Conservation (phyloP, 2,888 invertebrate genomes). For the Leptinotarsa juncta region DNA sequence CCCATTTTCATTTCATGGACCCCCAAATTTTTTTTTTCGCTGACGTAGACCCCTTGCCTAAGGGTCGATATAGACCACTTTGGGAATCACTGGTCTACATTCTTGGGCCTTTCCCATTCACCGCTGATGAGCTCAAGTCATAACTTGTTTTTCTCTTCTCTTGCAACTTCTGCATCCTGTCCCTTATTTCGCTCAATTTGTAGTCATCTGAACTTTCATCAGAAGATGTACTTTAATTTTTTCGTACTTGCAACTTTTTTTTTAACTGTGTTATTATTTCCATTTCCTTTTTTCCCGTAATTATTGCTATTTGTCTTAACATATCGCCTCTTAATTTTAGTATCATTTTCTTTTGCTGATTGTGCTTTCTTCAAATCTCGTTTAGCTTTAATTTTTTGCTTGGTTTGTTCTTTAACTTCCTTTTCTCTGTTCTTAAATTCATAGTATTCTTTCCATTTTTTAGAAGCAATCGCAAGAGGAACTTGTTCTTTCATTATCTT, state of each 20-base stretch:
- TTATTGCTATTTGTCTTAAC: constrained; percentile 10
- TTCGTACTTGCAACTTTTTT: neutral
- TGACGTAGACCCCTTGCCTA: too few relatives aligned
- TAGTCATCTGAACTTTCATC: constrained; percentile 18
- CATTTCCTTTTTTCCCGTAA: neutral
- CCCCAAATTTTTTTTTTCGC: too few relatives aligned
- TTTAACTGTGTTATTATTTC: neutral
- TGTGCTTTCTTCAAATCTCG: constrained; percentile 22
- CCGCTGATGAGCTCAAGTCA: constrained; percentile 21
- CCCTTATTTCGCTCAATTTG: constrained; percentile 16
- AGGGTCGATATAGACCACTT: too few relatives aligned
- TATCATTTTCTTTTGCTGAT: constrained; percentile 5
- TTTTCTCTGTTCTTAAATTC: constrained; percentile 19
- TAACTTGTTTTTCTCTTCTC: constrained; percentile 12
- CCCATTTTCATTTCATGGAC: too few relatives aligned
- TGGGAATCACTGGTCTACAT: too few relatives aligned
- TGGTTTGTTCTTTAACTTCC: constrained; percentile 8
- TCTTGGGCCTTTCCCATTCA: too few relatives aligned
- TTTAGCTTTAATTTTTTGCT: constrained; percentile 11
- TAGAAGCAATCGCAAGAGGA: constrained; percentile 15
- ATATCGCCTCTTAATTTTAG: constrained; percentile 1
- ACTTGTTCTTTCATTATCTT: constrained; percentile 24
- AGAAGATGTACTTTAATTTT: neutral
- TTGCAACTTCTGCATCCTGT: constrained; percentile 16
- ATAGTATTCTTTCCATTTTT: constrained; percentile 24